Evolutionary conservation across 1,140 invertebrate species (phyloP).

Genomic region (Leptinotarsa undecemlineata): DNA sequence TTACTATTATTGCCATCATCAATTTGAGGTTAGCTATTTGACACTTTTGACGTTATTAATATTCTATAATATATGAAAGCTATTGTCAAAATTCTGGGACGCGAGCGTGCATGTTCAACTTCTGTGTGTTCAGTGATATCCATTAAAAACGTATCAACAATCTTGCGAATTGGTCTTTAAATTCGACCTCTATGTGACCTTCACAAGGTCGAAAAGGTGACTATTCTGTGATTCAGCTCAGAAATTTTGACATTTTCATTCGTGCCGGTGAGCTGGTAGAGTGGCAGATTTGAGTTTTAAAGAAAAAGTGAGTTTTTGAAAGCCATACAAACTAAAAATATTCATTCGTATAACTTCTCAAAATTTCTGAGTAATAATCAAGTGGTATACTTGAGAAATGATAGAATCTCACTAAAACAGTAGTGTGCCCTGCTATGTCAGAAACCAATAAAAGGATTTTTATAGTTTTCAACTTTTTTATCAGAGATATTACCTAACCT

Average conservation of each 20-base stretch:
- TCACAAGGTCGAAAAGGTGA: constrained; percentile 9
- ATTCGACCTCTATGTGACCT: constrained; percentile 14
- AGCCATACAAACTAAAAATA: neutral
- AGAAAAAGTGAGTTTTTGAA: neutral
- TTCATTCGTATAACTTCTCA: neutral
- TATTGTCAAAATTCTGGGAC: too few species aligned
- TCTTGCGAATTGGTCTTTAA: too few species aligned
- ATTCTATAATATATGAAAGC: too few species aligned
- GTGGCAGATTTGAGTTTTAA: neutral
- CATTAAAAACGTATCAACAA: too few species aligned
- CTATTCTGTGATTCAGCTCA: neutral
- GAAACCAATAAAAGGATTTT: neutral
- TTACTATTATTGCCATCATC: neutral
- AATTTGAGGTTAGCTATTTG: neutral
- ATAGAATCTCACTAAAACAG: neutral
- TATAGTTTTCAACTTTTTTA: constrained; percentile 1
- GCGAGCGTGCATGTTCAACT: too few species aligned
- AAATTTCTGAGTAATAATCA: too few species aligned
- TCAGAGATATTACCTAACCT: neutral
- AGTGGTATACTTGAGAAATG: neutral
- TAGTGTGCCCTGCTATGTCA: neutral
- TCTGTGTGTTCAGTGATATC: too few species aligned
- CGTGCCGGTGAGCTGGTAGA: neutral
- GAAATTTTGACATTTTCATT: constrained; percentile 14
- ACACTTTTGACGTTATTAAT: too few species aligned